Percentiles rank a stretch among this genome's conserved stretches.
Conservation (phyloP, 1,140 invertebrate species). For the Hetaerina americana region DNA sequence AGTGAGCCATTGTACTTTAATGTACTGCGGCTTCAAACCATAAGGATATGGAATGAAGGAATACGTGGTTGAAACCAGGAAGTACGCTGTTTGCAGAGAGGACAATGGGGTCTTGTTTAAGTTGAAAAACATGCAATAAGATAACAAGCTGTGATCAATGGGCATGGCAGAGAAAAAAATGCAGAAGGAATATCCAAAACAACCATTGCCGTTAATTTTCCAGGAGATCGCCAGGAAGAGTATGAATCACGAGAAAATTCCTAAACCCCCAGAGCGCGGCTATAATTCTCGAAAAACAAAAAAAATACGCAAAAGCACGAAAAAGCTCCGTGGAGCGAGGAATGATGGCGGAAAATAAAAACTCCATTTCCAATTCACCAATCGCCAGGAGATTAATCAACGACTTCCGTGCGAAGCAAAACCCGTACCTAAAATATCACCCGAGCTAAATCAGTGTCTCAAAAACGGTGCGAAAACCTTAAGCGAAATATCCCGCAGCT, state of each 20-base stretch:
- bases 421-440: background rate
- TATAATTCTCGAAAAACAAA: background rate
- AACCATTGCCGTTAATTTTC: too few relatives aligned
- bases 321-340: background rate
- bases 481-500: background rate
- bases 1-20: too few relatives aligned
- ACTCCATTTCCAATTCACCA: background rate
- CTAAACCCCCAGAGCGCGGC: background rate
- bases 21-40: too few relatives aligned
- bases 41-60: too few relatives aligned
- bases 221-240: too few relatives aligned
- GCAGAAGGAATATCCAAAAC: too few relatives aligned
- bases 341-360: background rate
- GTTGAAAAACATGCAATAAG: too few relatives aligned
- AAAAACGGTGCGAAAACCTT: background rate
- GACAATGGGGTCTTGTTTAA: too few relatives aligned
- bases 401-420: background rate
- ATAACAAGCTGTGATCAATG: too few relatives aligned
- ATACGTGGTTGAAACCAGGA: too few relatives aligned
- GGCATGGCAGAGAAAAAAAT: too few relatives aligned
- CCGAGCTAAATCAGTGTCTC: background rate
- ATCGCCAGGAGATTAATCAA: background rate
- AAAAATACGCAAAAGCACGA: background rate
- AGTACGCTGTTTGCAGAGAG: too few relatives aligned
- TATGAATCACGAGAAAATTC: background rate